These are phyloP conservation scores for Matsumyia berberina DNA, from an alignment of 2,888 invertebrate genomes.

Conservation along the genomic window DNA sequence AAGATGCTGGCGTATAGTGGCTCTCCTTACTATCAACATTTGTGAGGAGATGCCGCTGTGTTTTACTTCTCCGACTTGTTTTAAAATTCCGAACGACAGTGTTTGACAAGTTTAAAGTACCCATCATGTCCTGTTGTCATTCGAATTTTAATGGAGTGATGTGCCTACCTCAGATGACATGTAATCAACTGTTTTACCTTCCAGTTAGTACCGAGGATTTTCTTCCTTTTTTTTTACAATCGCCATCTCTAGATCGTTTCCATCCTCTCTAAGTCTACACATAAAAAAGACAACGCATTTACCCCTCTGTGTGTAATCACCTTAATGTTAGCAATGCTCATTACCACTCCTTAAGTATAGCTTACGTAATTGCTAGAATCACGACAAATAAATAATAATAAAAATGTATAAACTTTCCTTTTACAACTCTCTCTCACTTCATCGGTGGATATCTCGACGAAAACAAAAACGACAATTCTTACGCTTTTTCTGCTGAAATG, in stretches of 20 bases:
- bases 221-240: background rate
- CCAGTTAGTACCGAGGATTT: no score
- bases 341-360: conserved; percentile 57
- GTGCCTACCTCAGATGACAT: no score
- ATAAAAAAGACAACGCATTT: background rate
- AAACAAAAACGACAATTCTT: conserved; percentile 14
- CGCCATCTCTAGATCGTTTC: background rate
- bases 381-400: conserved; percentile 14
- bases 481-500: background rate
- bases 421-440: conserved; percentile 13
- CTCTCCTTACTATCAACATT: no score
- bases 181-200: no score
- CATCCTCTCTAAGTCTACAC: background rate
- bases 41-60: no score
- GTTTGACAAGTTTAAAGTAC: no score
- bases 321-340: conserved; percentile 48
- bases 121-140: no score
- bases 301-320: conserved; percentile 19
- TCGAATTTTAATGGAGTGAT: no score
- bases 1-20: no score
- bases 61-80: no score
- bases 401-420: conserved; percentile 48
- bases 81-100: no score
- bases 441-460: no score
- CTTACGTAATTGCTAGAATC: background rate